A percentile compares a stretch with the other conserved stretches of the same genome.
phyloP scores from a whole-genome alignment of 2,888 invertebrate species.

The Liopterus haemorrhoidalis region DNA sequence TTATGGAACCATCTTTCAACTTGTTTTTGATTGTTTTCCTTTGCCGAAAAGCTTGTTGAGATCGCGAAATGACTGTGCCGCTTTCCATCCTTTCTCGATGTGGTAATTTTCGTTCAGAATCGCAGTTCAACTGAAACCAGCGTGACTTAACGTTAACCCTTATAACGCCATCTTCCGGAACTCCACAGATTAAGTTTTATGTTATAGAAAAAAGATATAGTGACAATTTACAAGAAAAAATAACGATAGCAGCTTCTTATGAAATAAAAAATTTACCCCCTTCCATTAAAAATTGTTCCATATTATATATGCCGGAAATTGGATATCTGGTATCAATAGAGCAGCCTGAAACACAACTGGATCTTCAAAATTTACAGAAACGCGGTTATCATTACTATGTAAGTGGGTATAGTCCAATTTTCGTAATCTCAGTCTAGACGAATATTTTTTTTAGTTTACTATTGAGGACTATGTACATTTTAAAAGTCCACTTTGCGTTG shows the following conservation, averaged over 20 bases:
- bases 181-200: too few relatives aligned
- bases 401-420: constrained; percentile 14
- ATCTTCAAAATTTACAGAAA: too few relatives aligned
- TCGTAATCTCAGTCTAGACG: constrained; percentile 11
- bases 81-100: too few relatives aligned
- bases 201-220: constrained; percentile 62
- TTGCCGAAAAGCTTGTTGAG: too few relatives aligned
- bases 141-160: too few relatives aligned
- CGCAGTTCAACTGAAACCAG: too few relatives aligned
- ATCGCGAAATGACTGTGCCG: too few relatives aligned
- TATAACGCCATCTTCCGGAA: too few relatives aligned
- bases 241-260: constrained; percentile 65
- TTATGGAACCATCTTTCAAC: too few relatives aligned
- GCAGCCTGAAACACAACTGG: too few relatives aligned
- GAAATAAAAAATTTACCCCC: constrained; percentile 63
- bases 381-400: not conserved
- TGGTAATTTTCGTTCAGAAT: too few relatives aligned
- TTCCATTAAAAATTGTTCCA: constrained; percentile 60
- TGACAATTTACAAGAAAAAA: constrained; percentile 62
- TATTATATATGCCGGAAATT: constrained; percentile 67
- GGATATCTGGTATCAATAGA: constrained; percentile 75
- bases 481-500: constrained; percentile 47
- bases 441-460: constrained; percentile 37
- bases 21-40: too few relatives aligned
- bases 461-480: constrained; percentile 41